Evolutionary conservation across 2,888 invertebrate species (phyloP), one percentile per base, ranked within the genome.

Genomic region (Ophioninae sp.): DNA sequence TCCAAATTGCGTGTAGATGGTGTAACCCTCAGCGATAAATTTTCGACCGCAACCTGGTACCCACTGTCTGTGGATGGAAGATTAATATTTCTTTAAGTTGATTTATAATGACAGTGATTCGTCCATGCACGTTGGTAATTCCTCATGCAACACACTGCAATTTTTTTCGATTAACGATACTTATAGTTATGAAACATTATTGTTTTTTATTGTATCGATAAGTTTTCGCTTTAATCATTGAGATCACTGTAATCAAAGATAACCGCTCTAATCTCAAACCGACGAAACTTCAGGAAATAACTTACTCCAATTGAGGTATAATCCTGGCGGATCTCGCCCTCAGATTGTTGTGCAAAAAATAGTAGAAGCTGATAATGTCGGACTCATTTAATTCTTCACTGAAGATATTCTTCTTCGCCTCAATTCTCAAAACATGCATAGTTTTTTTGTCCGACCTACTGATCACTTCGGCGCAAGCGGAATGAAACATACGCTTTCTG

Each of bases 261-360:
- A 56, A 56, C 80, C 76, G 89, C 57, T 7, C 76, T 64, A 30
- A 73, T 39, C 82, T 83, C 17, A 8, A 64, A 56, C 50, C 8
- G 23, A 17, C n/a, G 10, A 20, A 56, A 37, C n/a, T 2, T 56
- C 1, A n/a, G 23, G 7, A 6, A 3, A 3, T 6, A 20, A 94
- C 96, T 95, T 93, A 96, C 96, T 97, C 97, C 84, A 97, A 89
- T 91, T 95, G 94, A 13, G 96, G 96, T 90, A 97, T 96, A 10
- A 97, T 93, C 88, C 94, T 94, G 70, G 94, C 94, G 8, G 93
- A 93, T 76, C 95, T 94, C 50, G 94, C 94, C 68, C 94, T 93
- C 91, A 95, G 94, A 87, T 95, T 94, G 77, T 96, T 95, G 86
- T 94, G 95, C 13, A 96, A 93, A 90, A 97, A 97, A 91, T 95